Conservation (phyloP, 1,140 invertebrate species). For the Cotesia vestalis region DNA sequence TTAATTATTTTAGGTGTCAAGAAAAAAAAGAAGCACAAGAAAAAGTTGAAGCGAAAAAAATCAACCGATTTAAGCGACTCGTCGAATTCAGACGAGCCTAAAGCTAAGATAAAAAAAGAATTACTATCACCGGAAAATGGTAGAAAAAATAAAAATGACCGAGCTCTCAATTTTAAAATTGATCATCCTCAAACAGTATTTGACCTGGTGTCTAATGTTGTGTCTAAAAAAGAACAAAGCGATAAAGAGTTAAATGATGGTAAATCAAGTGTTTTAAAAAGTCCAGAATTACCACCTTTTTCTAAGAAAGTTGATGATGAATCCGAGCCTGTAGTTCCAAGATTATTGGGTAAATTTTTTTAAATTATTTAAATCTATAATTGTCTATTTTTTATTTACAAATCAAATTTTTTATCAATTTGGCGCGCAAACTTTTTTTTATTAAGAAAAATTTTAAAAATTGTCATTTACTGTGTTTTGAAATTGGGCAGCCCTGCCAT, state of each 20-base stretch:
- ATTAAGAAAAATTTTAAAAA: too few relatives aligned
- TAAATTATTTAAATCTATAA: slow-evolving; percentile 30
- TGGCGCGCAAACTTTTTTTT: too few relatives aligned
- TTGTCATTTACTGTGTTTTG: too few relatives aligned
- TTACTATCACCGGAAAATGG: slow-evolving; percentile 8
- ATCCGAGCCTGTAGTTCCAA: slow-evolving; percentile 56
- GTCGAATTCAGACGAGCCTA: slow-evolving; percentile 55
- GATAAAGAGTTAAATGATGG: slow-evolving; percentile 27
- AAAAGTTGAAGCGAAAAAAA: slow-evolving; percentile 66
- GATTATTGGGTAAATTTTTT: slow-evolving; percentile 59
- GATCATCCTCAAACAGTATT: slow-evolving; percentile 16
- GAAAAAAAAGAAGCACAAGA: slow-evolving; percentile 70
- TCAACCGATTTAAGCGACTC: slow-evolving; percentile 57
- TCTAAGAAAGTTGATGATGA: slow-evolving; percentile 52
- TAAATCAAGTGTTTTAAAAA: slow-evolving; percentile 41
- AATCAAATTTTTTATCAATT: too few relatives aligned
- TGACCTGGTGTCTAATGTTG: slow-evolving; percentile 26
- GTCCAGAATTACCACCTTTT: slow-evolving; percentile 50
- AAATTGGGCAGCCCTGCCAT: too few relatives aligned
- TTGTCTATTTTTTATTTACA: background rate
- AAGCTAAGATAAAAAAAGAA: slow-evolving; percentile 43
- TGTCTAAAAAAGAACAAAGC: slow-evolving; percentile 29
- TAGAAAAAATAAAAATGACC: slow-evolving; percentile 39
- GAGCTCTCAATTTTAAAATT: slow-evolving; percentile 10
- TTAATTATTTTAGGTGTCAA: slow-evolving; percentile 50